A percentile compares a stretch with the other conserved stretches of the same genome.
These are phyloP conservation scores for Sander vitreus DNA, from an alignment of 2,113 vertebrate genomes.

Conservation along the genomic window DNA sequence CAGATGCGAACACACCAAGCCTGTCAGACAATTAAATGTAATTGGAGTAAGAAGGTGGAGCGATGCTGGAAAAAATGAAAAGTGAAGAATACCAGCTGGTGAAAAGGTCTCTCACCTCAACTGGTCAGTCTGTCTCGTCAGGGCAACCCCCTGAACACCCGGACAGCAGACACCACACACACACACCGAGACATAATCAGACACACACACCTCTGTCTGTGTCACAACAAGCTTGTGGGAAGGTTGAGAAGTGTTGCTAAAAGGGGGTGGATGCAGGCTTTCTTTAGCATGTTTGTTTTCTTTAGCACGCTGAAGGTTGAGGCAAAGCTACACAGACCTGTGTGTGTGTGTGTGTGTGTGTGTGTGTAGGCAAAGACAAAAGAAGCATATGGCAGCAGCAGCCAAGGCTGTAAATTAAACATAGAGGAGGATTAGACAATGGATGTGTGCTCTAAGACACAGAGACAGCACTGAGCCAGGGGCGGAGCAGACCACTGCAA, in stretches of 20 bases:
- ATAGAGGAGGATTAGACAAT: conserved; percentile 91
- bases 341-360: conserved; percentile 35
- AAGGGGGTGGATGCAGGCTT: conserved; percentile 52
- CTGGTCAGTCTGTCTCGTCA: conserved; percentile 58
- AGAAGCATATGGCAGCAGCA: conserved; percentile 88
- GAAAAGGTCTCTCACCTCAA: conserved; percentile 69
- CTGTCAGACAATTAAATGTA: conserved; percentile 17
- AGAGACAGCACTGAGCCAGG: conserved; percentile 83
- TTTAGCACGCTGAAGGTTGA: conserved; percentile 50
- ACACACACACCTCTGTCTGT: conserved; percentile 54
- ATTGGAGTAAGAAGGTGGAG: neutral
- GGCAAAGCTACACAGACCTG: conserved; percentile 42
- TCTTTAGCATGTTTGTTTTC: conserved; percentile 70
- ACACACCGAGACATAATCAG: conserved; percentile 46
- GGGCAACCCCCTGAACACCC: conserved; percentile 39
- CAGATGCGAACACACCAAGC: conserved; percentile 22
- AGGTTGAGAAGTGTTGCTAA: conserved; percentile 56
- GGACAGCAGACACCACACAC: conserved; percentile 37
- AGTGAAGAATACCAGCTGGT: neutral
- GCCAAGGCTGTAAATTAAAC: conserved; percentile 90
- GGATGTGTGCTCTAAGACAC: conserved; percentile 85
- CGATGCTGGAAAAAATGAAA: neutral
- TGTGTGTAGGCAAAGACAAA: conserved; percentile 81
- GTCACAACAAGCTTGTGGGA: conserved; percentile 64
- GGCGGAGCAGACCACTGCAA: conserved; percentile 59